Evolutionary conservation across 1,140 invertebrate genomes (phyloP).

Genomic region (Drosophila melanogaster): Release_6_plus_ISO1_MT NT_033779.5:7540501-7541000

Average conservation of each 20-base stretch:
- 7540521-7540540: conserved; percentile 27
- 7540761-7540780: background rate
- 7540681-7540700: conserved; percentile 21
- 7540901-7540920: conserved; percentile 6
- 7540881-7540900: conserved; percentile 13
- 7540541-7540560: background rate
- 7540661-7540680: conserved; percentile 26
- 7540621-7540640: conserved; percentile 9
- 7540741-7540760: background rate
- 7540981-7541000: conserved; percentile 25
- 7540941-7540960: background rate
- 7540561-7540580: conserved; percentile 3
- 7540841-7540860: conserved; percentile 2
- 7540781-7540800: no score
- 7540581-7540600: background rate
- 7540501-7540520: conserved; percentile 24
- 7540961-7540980: conserved; percentile 38
- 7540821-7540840: background rate
- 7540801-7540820: no score
- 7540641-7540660: conserved; percentile 3
- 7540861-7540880: conserved; percentile 14
- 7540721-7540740: background rate
- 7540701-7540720: conserved; percentile 21
- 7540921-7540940: conserved; percentile 19
- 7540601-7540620: background rate